phyloP scores from a whole-genome alignment of 2,888 invertebrate genomes.

The Cryptocheilus praepositus region DNA sequence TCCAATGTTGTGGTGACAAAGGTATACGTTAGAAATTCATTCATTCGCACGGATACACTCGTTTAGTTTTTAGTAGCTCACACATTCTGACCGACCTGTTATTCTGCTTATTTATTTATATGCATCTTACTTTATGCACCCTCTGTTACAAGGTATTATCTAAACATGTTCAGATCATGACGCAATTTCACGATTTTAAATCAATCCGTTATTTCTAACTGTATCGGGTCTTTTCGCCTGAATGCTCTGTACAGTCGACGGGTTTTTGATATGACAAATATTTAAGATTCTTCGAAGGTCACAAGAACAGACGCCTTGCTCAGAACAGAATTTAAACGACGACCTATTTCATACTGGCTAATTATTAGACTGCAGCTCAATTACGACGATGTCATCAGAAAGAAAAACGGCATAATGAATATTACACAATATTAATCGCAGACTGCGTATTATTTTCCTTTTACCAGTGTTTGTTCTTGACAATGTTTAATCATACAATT shows the following conservation, averaged over 20 bases:
- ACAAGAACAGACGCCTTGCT: no score
- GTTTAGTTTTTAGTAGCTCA: slow-evolving; percentile 5
- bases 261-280: no score
- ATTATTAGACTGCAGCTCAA: slow-evolving; percentile 56
- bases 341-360: slow-evolving; percentile 66
- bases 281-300: no score
- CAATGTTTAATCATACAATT: background rate
- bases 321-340: slow-evolving; percentile 24
- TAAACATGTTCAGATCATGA: no score
- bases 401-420: background rate
- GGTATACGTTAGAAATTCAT: background rate
- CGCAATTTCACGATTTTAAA: no score
- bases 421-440: background rate
- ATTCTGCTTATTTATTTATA: slow-evolving; percentile 44
- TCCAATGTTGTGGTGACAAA: background rate
- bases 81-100: slow-evolving; percentile 2
- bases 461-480: background rate
- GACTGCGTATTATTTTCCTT: background rate
- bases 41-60: background rate
- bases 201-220: no score
- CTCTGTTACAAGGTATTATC: no score
- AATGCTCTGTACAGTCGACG: no score
- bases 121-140: no score
- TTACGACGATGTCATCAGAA: slow-evolving; percentile 49
- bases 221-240: no score